Base-by-base conservation (phyloP, 2,113 vertebrate genomes). In the Pogona vitticeps region DNA sequence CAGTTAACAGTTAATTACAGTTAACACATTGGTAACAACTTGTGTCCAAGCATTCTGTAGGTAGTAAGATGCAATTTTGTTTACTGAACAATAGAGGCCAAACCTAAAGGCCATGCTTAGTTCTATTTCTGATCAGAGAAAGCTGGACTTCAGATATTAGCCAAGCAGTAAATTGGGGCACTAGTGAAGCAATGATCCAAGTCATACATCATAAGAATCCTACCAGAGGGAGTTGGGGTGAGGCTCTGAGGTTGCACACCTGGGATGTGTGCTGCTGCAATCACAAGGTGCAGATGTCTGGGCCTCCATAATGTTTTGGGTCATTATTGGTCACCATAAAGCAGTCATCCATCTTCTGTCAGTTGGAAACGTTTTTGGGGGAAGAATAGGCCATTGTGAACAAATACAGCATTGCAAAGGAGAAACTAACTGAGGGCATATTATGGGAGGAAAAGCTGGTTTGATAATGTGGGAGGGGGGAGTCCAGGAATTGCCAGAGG, bases 401-500 rank as follows among this genome's bases (percentile, higher is more conserved):
- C 89, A 92, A 92, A 52, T 52, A 10, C 46, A 52, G 46, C 5
- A 10, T 52, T 52, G 46, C 46, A 52, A 52, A 10, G 46, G 46
- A 52, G 46, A 52, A 10, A 10, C 46, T 52, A 10, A 52, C 46
- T 6, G 46, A 93, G 93, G 89, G 88, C 93, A 94, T 17, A 21
- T 93, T 92, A 83, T 93, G 92, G 87, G 91, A 78, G 90, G 92
- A 92, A 93, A 95, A 90, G 77, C 80, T 91, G 90, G 88, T 87
- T 88, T 84, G 90, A 90, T 90, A 87, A 80, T 87, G 83, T 91
- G 75, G 91, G 91, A 90, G 91, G 92, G 93, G 94, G 92, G 91
- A 93, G 89, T 91, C 92, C 93, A 93, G 94, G 90, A 94, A 91
- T 85, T 93, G 71, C 92, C 87, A 91, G 93, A 94, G 92, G 89